phyloP scores from a whole-genome alignment of 2,797 vertebrate genomes.

The Brachyalestes nurse region DNA sequence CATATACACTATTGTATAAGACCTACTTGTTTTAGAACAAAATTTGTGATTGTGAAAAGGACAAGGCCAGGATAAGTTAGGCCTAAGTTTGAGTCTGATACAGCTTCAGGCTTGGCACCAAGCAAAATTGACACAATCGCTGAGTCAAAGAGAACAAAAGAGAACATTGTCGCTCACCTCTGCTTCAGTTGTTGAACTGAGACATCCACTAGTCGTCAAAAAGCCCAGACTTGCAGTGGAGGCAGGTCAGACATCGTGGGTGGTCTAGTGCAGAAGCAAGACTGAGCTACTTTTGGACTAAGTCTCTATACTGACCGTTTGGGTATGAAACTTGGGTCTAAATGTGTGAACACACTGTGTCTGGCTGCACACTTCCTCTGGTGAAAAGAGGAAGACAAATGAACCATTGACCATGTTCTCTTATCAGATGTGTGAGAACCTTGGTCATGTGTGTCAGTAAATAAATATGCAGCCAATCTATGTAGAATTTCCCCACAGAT shows the following conservation, averaged over 20 bases:
- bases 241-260: constrained; percentile 11
- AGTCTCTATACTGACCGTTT: constrained; percentile 5
- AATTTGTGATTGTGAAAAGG: neutral
- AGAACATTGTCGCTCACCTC: constrained; percentile 36
- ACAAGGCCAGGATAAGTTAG: neutral
- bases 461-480: neutral
- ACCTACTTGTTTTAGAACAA: neutral
- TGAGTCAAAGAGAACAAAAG: neutral
- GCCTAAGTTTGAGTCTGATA: neutral
- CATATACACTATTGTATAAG: neutral
- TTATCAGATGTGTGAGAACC: neutral
- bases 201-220: constrained; percentile 29
- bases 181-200: constrained; percentile 15
- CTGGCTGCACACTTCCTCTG: constrained; percentile 72
- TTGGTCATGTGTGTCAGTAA: neutral
- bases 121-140: neutral
- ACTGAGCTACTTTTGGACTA: neutral
- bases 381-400: constrained; percentile 76
- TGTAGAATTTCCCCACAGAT: neutral
- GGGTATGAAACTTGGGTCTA: neutral
- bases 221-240: constrained; percentile 4
- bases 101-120: neutral
- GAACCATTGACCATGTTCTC: constrained; percentile 33
- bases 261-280: neutral
- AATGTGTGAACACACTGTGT: constrained; percentile 51